Percentiles rank a stretch among this genome's conserved stretches.
These are phyloP conservation scores for Notarius lentiginosus DNA, from an alignment of 2,113 vertebrate species.

Conservation along the genomic window DNA sequence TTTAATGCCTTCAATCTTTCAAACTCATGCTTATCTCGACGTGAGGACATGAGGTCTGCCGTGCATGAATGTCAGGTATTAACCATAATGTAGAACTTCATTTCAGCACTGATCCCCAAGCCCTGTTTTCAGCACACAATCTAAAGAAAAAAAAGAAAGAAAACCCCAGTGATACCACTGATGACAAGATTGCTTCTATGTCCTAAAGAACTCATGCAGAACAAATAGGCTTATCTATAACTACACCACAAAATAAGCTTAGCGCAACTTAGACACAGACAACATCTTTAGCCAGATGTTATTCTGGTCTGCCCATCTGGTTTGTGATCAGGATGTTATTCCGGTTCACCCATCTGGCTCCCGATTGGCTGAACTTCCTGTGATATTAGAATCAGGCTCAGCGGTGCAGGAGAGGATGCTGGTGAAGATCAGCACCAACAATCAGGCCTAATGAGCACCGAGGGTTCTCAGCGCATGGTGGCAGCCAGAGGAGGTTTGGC, in stretches of 20 bases:
- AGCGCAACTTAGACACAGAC: neutral
- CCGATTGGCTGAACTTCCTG: slow-evolving; percentile 29
- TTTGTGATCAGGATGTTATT: slow-evolving; percentile 18
- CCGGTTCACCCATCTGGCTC: neutral
- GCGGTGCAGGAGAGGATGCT: neutral
- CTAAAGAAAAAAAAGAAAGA: slow-evolving; percentile 4
- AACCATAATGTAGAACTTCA: slow-evolving; percentile 3
- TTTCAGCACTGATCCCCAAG: neutral
- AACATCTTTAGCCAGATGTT: slow-evolving; percentile 38
- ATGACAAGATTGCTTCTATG: neutral
- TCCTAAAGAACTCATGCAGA: neutral
- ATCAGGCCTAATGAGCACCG: slow-evolving; percentile 37
- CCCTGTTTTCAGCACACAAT: slow-evolving; percentile 12
- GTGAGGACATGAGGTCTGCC: slow-evolving; percentile 16
- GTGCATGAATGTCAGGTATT: slow-evolving; percentile 14
- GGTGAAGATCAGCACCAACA: slow-evolving; percentile 32
- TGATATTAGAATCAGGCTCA: slow-evolving; percentile 21
- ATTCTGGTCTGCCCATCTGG: slow-evolving; percentile 26
- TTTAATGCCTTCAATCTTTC: slow-evolving; percentile 17
- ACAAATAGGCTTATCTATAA: slow-evolving; percentile 21
- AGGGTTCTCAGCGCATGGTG: slow-evolving; percentile 14
- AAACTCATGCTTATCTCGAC: slow-evolving; percentile 6
- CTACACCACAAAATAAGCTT: neutral
- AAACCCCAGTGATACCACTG: neutral
- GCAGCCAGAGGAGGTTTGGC: slow-evolving; percentile 45